These are phyloP conservation scores for Todiramphus chloris DNA, from an alignment of 2,113 vertebrate species.

Conservation along the genomic window DNA sequence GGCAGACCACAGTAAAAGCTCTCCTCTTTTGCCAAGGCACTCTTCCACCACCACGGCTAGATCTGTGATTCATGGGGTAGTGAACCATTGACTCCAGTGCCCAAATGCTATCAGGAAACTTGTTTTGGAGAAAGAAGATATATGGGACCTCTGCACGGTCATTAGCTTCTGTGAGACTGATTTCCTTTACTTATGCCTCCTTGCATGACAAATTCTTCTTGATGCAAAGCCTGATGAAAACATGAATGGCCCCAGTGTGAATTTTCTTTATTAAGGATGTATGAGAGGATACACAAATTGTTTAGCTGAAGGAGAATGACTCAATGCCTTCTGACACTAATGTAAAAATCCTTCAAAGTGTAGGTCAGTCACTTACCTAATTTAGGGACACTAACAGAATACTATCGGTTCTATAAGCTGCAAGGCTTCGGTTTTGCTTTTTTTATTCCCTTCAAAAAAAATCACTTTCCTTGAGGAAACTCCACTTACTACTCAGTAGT, in stretches of 20 bases:
- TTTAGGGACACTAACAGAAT: neutral
- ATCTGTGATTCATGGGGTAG: neutral
- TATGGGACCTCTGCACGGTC: neutral
- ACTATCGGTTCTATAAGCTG: neutral
- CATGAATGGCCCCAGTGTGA: constrained; percentile 46
- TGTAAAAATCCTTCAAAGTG: neutral
- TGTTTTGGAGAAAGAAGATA: neutral
- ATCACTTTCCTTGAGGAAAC: neutral
- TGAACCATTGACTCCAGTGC: neutral
- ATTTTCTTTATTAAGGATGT: constrained; percentile 54
- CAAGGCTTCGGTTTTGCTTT: neutral
- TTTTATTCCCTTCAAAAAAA: neutral
- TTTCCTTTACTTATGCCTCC: constrained; percentile 63
- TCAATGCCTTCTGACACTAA: constrained; percentile 1
- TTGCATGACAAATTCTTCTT: constrained; percentile 54
- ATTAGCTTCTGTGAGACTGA: constrained; percentile 49
- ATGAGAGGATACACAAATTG: neutral
- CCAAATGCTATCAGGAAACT: neutral
- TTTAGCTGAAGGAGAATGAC: neutral
- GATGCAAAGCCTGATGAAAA: constrained; percentile 55
- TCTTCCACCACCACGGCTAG: neutral
- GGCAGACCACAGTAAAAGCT: neutral
- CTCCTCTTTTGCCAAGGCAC: neutral
- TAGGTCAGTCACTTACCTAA: neutral
- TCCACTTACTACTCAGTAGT: neutral